Percentiles rank a stretch among this genome's conserved stretches.
Conservation (phyloP, 2,888 invertebrate genomes). For the Cepaea hortensis region DNA sequence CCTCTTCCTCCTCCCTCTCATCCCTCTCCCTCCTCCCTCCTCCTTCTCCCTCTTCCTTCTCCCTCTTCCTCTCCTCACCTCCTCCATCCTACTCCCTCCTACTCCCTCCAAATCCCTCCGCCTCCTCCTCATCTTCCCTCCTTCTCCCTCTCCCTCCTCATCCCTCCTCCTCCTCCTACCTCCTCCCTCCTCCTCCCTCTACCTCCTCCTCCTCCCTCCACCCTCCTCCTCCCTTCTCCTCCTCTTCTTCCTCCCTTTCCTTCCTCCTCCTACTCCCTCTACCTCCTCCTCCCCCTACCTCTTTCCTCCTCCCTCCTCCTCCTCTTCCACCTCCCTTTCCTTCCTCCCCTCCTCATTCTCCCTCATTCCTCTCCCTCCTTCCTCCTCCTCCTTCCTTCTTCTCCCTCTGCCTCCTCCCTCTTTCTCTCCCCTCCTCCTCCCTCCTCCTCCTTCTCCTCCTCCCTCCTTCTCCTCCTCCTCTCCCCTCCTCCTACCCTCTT, state of each 20-base stretch:
- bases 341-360: neutral
- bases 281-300: no score
- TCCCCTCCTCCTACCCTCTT: no score
- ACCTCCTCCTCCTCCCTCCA: neutral
- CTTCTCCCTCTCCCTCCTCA: no score
- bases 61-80: neutral
- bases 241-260: neutral
- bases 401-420: neutral
- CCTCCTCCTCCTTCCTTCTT: neutral
- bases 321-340: neutral
- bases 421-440: neutral
- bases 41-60: neutral
- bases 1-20: neutral
- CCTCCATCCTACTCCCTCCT: no score
- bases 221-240: neutral
- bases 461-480: neutral
- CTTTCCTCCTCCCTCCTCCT: neutral
- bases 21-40: neutral
- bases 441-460: neutral
- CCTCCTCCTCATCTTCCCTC: no score
- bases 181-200: no score
- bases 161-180: no score
- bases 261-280: neutral
- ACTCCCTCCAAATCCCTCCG: no score
- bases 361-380: no score